These are phyloP conservation scores for Nycteola revayana DNA, from an alignment of 2,888 invertebrate species.

Conservation along the genomic window DNA sequence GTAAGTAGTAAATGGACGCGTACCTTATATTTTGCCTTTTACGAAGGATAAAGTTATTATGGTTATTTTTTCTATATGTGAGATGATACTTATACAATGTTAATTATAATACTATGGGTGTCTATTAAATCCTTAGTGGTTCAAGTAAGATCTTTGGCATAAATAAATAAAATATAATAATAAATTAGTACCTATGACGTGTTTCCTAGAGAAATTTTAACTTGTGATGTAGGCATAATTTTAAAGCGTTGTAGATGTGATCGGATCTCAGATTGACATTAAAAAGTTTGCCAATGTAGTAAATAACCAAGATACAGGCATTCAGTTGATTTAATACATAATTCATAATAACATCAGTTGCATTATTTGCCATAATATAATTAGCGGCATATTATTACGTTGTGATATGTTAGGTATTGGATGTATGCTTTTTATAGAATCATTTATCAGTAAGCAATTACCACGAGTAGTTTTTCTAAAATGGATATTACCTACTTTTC, in stretches of 20 bases:
- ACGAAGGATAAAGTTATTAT: background rate
- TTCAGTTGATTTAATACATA: slow-evolving; percentile 14
- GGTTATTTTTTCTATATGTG: too few species aligned
- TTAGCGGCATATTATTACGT: slow-evolving; percentile 30
- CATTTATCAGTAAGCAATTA: slow-evolving; percentile 3
- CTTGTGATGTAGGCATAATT: slow-evolving; percentile 22
- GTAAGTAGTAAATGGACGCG: slow-evolving; percentile 1
- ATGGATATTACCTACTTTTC: too few species aligned
- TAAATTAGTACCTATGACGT: slow-evolving; percentile 8
- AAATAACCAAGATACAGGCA: too few species aligned
- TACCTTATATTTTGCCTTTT: background rate
- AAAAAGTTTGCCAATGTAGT: slow-evolving; percentile 19
- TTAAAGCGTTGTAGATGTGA: slow-evolving; percentile 20
- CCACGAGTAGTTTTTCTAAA: too few species aligned
- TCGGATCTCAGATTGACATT: slow-evolving; percentile 33
- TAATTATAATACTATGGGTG: too few species aligned
- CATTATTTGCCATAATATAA: slow-evolving; percentile 36
- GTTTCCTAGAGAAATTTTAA: background rate
- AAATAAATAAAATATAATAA: too few species aligned
- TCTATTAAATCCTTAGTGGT: too few species aligned
- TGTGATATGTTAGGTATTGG: slow-evolving; percentile 35
- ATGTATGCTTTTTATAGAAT: slow-evolving; percentile 18
- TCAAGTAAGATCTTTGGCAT: too few species aligned
- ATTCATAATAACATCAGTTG: slow-evolving; percentile 4
- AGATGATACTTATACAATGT: too few species aligned